These are phyloP conservation scores for Notolepis coatsorum DNA, from an alignment of 2,797 vertebrate genomes.

Conservation along the genomic window DNA sequence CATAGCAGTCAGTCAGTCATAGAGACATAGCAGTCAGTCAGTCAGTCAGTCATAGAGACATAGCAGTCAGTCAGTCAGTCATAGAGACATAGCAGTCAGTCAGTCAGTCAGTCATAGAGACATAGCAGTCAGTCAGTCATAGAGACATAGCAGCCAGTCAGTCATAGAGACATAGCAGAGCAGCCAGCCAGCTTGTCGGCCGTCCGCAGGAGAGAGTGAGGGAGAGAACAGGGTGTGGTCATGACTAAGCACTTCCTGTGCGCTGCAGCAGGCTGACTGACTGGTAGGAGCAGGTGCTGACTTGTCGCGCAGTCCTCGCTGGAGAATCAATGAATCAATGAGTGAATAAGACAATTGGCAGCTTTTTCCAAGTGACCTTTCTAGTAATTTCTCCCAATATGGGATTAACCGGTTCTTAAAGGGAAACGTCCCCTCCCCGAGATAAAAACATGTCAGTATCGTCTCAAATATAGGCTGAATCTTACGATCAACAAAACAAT, in stretches of 20 bases:
- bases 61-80: not conserved
- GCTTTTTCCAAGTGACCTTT: too few relatives aligned
- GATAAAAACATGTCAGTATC: too few relatives aligned
- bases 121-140: not conserved
- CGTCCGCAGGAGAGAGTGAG: not conserved
- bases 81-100: not conserved
- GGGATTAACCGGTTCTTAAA: too few relatives aligned
- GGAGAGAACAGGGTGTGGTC: slow-evolving; percentile 9
- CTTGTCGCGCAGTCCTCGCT: slow-evolving; percentile 28
- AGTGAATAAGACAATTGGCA: slow-evolving; percentile 5
- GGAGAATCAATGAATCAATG: slow-evolving; percentile 14
- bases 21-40: too few relatives aligned
- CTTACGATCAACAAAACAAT: too few relatives aligned
- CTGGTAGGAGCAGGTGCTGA: slow-evolving; percentile 34
- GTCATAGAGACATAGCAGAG: not conserved
- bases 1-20: too few relatives aligned
- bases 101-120: not conserved
- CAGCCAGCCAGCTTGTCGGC: not conserved
- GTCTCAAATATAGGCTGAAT: too few relatives aligned
- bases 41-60: too few relatives aligned
- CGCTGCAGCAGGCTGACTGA: not conserved
- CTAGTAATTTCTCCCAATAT: too few relatives aligned
- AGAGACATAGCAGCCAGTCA: not conserved
- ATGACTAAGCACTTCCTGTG: slow-evolving; percentile 4
- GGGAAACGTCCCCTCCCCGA: too few relatives aligned